Evolutionary conservation across 2,113 vertebrate species (phyloP).

Genomic region (Perca fluviatilis): DNA sequence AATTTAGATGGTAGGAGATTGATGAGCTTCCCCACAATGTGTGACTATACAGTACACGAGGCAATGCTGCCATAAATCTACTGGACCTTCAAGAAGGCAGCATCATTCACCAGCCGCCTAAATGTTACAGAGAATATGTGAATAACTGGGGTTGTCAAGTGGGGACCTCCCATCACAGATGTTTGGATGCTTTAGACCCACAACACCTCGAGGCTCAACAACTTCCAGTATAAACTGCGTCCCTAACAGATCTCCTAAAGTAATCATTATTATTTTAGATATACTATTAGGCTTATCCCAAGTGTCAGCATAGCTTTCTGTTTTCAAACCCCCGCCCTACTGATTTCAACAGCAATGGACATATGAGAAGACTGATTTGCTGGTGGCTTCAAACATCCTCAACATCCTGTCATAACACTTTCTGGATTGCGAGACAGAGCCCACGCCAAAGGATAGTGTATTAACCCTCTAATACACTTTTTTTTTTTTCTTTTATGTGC

Average conservation of each 20-base stretch:
- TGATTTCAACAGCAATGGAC: not conserved
- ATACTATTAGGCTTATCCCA: not conserved
- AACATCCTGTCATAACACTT: not conserved
- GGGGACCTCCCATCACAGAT: constrained; percentile 8
- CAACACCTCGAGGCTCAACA: not conserved
- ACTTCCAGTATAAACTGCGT: not conserved
- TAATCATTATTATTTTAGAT: not conserved
- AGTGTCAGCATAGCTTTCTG: constrained; percentile 2
- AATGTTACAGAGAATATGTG: constrained; percentile 29
- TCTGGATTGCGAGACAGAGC: not conserved
- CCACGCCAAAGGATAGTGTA: not conserved
- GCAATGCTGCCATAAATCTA: constrained; percentile 41
- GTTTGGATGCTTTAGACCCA: constrained; percentile 16
- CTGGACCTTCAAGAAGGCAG: constrained; percentile 38
- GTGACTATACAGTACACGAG: constrained; percentile 36
- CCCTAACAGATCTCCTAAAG: not conserved
- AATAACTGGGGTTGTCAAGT: constrained; percentile 20
- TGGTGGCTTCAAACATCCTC: not conserved
- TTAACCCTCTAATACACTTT: constrained; percentile 8
- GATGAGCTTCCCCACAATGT: constrained; percentile 31
- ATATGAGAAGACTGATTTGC: not conserved
- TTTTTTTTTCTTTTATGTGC: no score
- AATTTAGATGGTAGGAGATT: constrained; percentile 34
- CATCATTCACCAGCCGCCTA: constrained; percentile 9
- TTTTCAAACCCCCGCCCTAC: not conserved